phyloP scores from a whole-genome alignment of 2,888 invertebrate genomes.

The Abrostola tripartita region DNA sequence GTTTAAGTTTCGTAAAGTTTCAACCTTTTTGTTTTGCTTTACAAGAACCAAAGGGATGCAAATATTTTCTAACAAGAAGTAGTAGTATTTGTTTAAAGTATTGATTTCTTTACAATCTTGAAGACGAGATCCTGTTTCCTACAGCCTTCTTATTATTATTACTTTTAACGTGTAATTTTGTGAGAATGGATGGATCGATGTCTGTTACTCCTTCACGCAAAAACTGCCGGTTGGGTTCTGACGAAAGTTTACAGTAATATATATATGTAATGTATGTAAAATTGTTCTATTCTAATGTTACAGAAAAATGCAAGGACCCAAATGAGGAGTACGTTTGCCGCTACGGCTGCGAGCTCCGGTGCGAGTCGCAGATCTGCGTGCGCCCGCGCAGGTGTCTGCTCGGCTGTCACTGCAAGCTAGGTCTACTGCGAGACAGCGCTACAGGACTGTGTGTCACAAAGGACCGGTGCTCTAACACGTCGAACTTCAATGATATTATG shows the following conservation, averaged over 20 bases:
- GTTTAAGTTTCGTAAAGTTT: neutral
- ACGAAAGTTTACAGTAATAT: too few relatives aligned
- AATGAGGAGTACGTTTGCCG: slow-evolving; percentile 75
- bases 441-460: slow-evolving; percentile 58
- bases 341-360: slow-evolving; percentile 73
- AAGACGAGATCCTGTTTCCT: too few relatives aligned
- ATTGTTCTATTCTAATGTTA: slow-evolving; percentile 19
- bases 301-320: slow-evolving; percentile 69
- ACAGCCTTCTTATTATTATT: too few relatives aligned
- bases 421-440: slow-evolving; percentile 60
- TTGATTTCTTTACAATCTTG: too few relatives aligned
- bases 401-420: slow-evolving; percentile 73
- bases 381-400: slow-evolving; percentile 68
- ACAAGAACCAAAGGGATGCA: too few relatives aligned
- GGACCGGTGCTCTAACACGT: slow-evolving; percentile 49
- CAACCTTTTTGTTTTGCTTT: slow-evolving; percentile 11
- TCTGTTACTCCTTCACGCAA: too few relatives aligned
- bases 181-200: too few relatives aligned
- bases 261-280: too few relatives aligned
- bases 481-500: neutral
- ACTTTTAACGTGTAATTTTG: too few relatives aligned
- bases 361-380: slow-evolving; percentile 56
- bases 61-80: too few relatives aligned
- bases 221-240: too few relatives aligned
- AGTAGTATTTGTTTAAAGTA: too few relatives aligned